A percentile compares a stretch with the other conserved stretches of the same genome.
phyloP scores from a whole-genome alignment of 2,888 invertebrate species.

The Euzophera pinguis region DNA sequence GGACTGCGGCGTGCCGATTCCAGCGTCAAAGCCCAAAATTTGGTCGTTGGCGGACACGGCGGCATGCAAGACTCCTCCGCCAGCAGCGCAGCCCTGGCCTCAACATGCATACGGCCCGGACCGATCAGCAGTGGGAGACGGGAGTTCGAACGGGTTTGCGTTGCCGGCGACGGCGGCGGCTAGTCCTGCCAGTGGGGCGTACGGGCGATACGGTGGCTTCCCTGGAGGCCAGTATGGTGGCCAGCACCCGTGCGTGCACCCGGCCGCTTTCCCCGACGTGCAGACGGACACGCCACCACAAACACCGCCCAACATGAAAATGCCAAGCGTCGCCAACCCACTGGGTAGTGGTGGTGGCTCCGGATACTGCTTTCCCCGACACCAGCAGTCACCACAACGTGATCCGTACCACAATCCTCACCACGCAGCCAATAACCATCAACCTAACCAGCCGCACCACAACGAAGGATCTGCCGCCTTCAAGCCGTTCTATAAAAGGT shows the following conservation, averaged over 20 bases:
- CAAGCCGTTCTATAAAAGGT: conserved; percentile 96
- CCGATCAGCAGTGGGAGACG: conserved; percentile 54
- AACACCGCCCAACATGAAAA: conserved; percentile 96
- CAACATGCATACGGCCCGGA: conserved; percentile 76
- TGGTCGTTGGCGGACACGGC: conserved; percentile 97
- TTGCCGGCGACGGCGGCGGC: conserved; percentile 83
- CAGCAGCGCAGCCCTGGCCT: conserved; percentile 81
- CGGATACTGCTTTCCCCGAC: conserved; percentile 75
- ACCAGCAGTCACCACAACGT: conserved; percentile 77
- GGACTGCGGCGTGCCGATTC: conserved; percentile 92
- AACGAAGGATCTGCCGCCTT: conserved; percentile 85
- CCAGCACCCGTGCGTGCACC: conserved; percentile 80
- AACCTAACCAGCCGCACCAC: conserved; percentile 71
- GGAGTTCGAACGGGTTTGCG: conserved; percentile 81
- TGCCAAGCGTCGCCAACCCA: conserved; percentile 88
- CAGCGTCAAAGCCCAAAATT: conserved; percentile 95
- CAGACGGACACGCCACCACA: conserved; percentile 95
- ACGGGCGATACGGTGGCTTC: conserved; percentile 84
- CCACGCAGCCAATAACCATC: conserved; percentile 72
- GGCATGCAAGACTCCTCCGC: conserved; percentile 95
- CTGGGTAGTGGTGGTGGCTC: conserved; percentile 82
- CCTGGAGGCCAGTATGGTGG: conserved; percentile 80
- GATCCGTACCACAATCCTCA: conserved; percentile 78
- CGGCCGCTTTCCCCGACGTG: conserved; percentile 91
- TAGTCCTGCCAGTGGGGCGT: conserved; percentile 77